Evolutionary conservation across 2,888 invertebrate species (phyloP).

Genomic region (Hydrotaea cyrtoneurina): DNA sequence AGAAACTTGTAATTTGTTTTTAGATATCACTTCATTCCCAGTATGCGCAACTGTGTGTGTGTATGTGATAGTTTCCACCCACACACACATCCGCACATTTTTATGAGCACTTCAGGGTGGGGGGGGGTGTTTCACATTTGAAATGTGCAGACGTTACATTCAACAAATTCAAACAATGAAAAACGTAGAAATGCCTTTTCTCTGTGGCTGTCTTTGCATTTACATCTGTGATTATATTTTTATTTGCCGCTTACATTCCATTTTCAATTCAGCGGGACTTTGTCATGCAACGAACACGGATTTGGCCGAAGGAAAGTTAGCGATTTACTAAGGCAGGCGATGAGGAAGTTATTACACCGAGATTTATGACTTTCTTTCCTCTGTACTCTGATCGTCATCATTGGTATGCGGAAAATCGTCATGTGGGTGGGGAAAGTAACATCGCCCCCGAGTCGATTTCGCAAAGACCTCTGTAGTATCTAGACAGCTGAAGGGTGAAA

Average conservation of each 20-base stretch:
- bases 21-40: constrained; percentile 54
- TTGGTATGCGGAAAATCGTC: neutral
- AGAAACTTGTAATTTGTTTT: constrained; percentile 54
- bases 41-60: constrained; percentile 53
- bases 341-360: neutral
- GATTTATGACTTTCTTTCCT: neutral
- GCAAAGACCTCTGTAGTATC: no score
- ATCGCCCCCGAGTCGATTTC: no score
- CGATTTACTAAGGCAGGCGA: neutral
- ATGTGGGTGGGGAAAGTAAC: no score
- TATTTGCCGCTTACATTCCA: constrained; percentile 8
- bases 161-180: neutral
- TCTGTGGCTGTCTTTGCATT: neutral
- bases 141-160: constrained; percentile 40
- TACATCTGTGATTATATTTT: constrained; percentile 21
- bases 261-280: constrained; percentile 1
- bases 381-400: neutral
- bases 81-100: neutral
- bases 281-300: neutral
- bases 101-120: constrained; percentile 34
- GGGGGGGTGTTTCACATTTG: constrained; percentile 33
- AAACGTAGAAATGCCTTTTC: neutral
- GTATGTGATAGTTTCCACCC: neutral
- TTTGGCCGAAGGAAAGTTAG: neutral
- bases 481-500: no score